These are phyloP conservation scores for Bothrops jararaca DNA, from an alignment of 2,113 vertebrate genomes.

Conservation along the genomic window DNA sequence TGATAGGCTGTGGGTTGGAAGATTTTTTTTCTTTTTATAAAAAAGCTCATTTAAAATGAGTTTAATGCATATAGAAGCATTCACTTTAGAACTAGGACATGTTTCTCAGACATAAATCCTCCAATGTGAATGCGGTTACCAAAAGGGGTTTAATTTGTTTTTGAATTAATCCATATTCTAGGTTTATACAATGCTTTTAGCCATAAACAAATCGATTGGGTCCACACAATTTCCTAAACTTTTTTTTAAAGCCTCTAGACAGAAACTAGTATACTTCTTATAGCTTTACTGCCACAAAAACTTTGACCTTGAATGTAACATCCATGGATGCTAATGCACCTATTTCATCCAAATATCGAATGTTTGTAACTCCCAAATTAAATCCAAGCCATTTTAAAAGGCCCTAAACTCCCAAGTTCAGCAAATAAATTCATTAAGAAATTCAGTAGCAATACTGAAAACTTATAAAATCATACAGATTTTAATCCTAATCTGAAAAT, in stretches of 20 bases:
- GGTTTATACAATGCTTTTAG: neutral
- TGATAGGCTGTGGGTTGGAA: neutral
- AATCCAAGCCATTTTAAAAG: neutral
- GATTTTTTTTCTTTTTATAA: neutral
- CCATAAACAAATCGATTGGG: neutral
- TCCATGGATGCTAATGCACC: neutral
- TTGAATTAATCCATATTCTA: neutral
- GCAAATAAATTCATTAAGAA: neutral
- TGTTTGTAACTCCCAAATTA: neutral
- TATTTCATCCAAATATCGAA: neutral
- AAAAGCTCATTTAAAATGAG: neutral
- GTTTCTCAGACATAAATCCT: neutral
- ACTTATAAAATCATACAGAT: neutral
- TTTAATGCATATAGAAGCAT: neutral
- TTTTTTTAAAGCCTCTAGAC: neutral
- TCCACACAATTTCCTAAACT: neutral
- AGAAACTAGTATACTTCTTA: neutral
- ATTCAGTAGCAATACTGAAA: neutral
- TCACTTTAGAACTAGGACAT: neutral
- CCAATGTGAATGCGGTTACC: neutral
- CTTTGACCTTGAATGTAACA: neutral
- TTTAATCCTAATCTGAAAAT: neutral
- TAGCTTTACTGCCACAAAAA: neutral
- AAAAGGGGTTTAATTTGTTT: neutral
- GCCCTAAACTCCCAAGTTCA: neutral